phyloP scores from a whole-genome alignment of 2,113 vertebrate species.

The Hippocampus barbouri region DNA sequence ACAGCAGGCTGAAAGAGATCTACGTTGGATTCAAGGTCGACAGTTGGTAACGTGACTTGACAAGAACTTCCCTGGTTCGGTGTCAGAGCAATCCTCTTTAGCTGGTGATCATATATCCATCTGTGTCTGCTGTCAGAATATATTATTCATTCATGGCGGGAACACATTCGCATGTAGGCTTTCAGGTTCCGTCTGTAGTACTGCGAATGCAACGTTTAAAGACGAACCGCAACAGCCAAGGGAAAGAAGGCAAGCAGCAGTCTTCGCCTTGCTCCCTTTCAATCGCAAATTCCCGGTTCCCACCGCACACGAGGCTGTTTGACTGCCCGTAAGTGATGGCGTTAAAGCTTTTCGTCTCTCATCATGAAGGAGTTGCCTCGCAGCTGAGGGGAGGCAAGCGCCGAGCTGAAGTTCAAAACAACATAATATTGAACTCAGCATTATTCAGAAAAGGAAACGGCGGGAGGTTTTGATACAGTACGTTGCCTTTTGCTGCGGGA shows the following conservation, averaged over 20 bases:
- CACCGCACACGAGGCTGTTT: slow-evolving; percentile 61
- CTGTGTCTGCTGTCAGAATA: slow-evolving; percentile 56
- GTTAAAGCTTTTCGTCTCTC: slow-evolving; percentile 46
- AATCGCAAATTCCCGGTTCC: slow-evolving; percentile 40
- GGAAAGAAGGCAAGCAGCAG: slow-evolving; percentile 18
- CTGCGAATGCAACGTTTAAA: slow-evolving; percentile 30
- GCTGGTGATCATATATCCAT: slow-evolving; percentile 64
- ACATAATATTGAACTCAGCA: slow-evolving; percentile 80
- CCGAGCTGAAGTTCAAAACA: slow-evolving; percentile 69
- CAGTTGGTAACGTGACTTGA: slow-evolving; percentile 51
- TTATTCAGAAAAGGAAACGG: slow-evolving; percentile 72
- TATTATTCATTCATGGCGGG: slow-evolving; percentile 44
- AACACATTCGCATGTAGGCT: slow-evolving; percentile 48
- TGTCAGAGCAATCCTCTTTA: slow-evolving; percentile 63
- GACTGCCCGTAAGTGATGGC: slow-evolving; percentile 68
- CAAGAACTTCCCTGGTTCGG: slow-evolving; percentile 59
- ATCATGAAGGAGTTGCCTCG: slow-evolving; percentile 56
- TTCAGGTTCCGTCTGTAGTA: slow-evolving; percentile 39
- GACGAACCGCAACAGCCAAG: slow-evolving; percentile 7
- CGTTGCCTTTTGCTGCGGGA: slow-evolving; percentile 61
- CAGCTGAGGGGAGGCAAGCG: slow-evolving; percentile 55
- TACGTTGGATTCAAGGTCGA: slow-evolving; percentile 20
- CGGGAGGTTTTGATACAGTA: slow-evolving; percentile 67
- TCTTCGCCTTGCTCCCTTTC: slow-evolving; percentile 39
- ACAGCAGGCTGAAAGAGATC: slow-evolving; percentile 29